These are phyloP conservation scores for Manis javanica DNA, from an alignment of 2,797 vertebrate genomes.

Conservation along the genomic window DNA sequence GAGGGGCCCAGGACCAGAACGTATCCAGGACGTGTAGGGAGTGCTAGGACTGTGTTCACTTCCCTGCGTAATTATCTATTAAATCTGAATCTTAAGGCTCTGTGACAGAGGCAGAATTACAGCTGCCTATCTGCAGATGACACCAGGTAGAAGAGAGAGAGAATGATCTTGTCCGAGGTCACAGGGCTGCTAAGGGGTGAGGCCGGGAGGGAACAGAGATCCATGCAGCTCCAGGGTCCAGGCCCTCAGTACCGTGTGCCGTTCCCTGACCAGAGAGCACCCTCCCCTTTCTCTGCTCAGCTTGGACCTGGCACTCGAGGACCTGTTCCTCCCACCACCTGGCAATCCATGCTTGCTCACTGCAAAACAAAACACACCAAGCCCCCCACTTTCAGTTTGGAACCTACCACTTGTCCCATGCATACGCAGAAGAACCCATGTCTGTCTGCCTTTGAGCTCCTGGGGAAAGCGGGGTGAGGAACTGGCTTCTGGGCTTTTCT, in stretches of 20 bases:
- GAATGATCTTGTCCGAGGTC: background rate
- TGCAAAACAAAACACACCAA: accelerated
- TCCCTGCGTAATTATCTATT: background rate
- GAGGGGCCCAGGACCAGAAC: background rate
- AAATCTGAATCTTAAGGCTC: background rate
- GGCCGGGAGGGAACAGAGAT: background rate
- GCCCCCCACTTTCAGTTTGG: background rate
- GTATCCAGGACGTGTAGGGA: accelerated
- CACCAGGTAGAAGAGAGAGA: background rate
- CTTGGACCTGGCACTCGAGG: accelerated
- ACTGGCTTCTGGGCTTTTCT: background rate
- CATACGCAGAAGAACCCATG: accelerated
- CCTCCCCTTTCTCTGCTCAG: background rate
- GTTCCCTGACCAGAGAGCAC: too few species aligned
- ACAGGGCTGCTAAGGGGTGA: background rate
- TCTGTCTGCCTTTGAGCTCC: background rate
- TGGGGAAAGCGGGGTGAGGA: background rate
- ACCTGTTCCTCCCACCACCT: background rate
- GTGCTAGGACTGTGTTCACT: accelerated
- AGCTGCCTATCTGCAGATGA: accelerated
- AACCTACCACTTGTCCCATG: background rate
- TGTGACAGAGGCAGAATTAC: background rate
- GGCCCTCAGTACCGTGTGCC: accelerated
- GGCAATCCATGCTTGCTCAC: accelerated
- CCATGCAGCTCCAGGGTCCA: too few species aligned